These are phyloP conservation scores for Microcebus griseorufus DNA, from an alignment of 2,113 vertebrate genomes.

Conservation along the genomic window DNA sequence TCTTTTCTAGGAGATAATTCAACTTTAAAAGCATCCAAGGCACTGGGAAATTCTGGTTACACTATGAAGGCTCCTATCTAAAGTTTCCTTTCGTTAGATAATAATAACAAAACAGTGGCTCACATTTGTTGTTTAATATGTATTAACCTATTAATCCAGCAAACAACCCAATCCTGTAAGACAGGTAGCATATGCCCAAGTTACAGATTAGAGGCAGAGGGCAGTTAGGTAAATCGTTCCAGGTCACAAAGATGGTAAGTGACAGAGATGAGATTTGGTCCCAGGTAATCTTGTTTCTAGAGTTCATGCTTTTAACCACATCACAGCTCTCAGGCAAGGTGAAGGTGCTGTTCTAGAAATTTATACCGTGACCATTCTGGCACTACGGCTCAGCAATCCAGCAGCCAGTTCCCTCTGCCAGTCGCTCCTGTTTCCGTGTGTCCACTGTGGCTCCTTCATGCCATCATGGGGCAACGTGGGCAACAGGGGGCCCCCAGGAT, in stretches of 20 bases:
- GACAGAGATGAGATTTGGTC: neutral
- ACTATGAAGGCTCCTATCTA: neutral
- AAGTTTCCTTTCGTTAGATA: neutral
- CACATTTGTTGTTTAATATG: neutral
- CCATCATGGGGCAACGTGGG: rapidly evolving
- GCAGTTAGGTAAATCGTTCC: neutral
- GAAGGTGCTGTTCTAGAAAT: neutral
- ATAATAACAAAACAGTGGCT: neutral
- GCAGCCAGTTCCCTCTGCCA: neutral
- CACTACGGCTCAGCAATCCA: neutral
- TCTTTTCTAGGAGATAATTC: neutral
- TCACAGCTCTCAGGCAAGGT: neutral
- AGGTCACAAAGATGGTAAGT: neutral
- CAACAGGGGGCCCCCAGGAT: neutral
- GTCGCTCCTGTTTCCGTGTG: neutral
- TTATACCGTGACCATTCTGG: neutral
- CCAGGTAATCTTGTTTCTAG: neutral
- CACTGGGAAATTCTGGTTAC: neutral
- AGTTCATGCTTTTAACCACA: neutral
- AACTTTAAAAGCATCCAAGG: neutral
- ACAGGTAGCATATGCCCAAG: neutral
- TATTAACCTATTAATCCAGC: neutral
- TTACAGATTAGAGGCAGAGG: neutral
- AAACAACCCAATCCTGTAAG: neutral
- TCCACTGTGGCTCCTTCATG: neutral